Evolutionary conservation across 2,113 vertebrate species (phyloP).

Genomic region (Cichladusa arquata): DNA sequence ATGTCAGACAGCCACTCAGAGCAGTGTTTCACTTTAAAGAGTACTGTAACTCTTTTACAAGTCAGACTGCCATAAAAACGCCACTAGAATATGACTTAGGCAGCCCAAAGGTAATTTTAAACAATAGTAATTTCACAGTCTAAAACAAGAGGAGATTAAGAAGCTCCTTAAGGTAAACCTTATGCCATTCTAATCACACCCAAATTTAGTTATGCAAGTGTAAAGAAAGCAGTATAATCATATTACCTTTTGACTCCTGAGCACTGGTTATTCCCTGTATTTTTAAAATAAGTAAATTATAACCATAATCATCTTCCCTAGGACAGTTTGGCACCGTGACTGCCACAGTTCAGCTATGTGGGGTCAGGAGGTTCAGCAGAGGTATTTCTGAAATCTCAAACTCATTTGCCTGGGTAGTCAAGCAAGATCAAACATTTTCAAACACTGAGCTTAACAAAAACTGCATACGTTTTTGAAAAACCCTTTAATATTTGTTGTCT

Average conservation of each 20-base stretch:
- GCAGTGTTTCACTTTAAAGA: not conserved
- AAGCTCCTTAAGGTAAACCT: not conserved
- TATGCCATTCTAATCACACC: not conserved
- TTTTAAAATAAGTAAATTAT: not conserved
- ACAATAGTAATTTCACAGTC: not conserved
- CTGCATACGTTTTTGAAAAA: not conserved
- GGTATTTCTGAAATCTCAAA: not conserved
- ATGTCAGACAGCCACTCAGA: not conserved
- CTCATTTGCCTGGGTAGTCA: not conserved
- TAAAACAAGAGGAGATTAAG: not conserved
- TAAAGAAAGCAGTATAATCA: not conserved
- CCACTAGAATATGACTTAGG: not conserved
- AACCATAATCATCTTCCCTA: not conserved
- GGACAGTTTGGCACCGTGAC: accelerated
- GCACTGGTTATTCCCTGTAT: not conserved
- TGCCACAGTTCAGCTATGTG: not conserved
- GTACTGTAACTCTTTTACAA: not conserved
- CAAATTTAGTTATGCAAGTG: not conserved
- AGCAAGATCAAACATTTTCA: not conserved
- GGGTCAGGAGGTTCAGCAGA: not conserved
- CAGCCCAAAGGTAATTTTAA: not conserved
- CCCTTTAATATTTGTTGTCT: not conserved
- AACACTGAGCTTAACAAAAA: not conserved
- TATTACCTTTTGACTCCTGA: not conserved
- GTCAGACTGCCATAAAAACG: not conserved